Base-by-base conservation (phyloP, 2,797 vertebrate genomes). In the Jordanella pulchra region DNA sequence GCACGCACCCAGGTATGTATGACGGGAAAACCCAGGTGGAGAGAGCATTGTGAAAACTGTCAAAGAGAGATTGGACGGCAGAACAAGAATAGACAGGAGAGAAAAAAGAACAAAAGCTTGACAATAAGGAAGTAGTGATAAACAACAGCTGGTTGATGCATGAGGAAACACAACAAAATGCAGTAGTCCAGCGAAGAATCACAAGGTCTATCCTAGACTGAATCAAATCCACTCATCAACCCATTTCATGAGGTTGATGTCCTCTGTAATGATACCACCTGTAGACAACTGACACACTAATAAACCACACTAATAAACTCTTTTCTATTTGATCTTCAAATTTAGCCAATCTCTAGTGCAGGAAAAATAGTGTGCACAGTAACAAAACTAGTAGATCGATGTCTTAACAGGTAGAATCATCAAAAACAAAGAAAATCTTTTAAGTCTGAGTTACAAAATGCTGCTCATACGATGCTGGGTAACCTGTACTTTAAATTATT, bases 181-280 rank as follows among this genome's bases (percentile, higher is more conserved):
- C 65, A 48, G 73, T 47, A 67, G 73, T 56, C 55, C 65, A 23
- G 71, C 63, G 75, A 66, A 84, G 74, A 86, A 89, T 83, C 68
- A n/a, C 66, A 72, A 76, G 73, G 77, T 76, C 60, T 47, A 75
- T 67, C 64, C 69, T 67, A 74, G 77, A 76, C 58, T 78, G 77
- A 84, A 86, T 72, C 72, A 79, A 92, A 92, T 89, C 84, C 83
- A 89, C 78, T 91, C 79, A 85, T 71, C 60, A 18, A 30, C 58
- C 2, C 4, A 69, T 76, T 89, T 83, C 60, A 89, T 92, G 80
- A 73, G 75, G 77, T 89, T 81, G 78, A 64, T 14, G 27, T 64
- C 54, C 73, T 75, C 51, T 45, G 51, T 72, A 75, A 77, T 74
- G 78, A 53, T 72, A 27, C 73, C 45, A 72, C 72, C 77, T 82